These are phyloP conservation scores for Limnephilus marmoratus DNA, from an alignment of 2,888 invertebrate species.

Conservation along the genomic window DNA sequence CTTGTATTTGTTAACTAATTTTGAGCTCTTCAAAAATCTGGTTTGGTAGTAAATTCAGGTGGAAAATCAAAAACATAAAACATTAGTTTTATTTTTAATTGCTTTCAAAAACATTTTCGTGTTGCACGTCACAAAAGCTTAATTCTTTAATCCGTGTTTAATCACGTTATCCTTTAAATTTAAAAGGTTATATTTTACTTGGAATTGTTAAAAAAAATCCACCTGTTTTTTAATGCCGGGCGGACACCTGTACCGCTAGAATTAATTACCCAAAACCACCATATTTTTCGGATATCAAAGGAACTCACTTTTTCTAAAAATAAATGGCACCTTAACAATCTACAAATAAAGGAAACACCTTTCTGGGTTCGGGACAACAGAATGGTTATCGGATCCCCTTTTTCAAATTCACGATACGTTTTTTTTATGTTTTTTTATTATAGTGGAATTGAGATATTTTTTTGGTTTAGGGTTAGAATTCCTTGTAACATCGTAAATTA, in stretches of 20 bases:
- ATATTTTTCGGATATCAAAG: constrained; percentile 59
- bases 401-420: constrained; percentile 36
- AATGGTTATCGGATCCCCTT: constrained; percentile 25
- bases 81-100: background rate
- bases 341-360: constrained; percentile 63
- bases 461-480: background rate
- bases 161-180: background rate
- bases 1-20: too few species aligned
- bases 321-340: constrained; percentile 59
- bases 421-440: constrained; percentile 11
- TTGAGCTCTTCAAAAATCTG: too few species aligned
- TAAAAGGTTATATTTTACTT: background rate
- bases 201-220: constrained; percentile 42
- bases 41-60: background rate
- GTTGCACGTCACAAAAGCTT: background rate
- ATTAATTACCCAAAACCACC: constrained; percentile 53
- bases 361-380: constrained; percentile 38
- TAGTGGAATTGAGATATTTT: constrained; percentile 40
- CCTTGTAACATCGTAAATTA: constrained; percentile 25
- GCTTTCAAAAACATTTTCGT: background rate
- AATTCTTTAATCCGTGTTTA: background rate
- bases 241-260: constrained; percentile 57
- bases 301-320: constrained; percentile 54
- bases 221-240: constrained; percentile 50
- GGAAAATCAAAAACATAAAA: background rate